Evolutionary conservation across 53 echinoderm and acorn worm species (phyloP).

Genomic region (Echinarachnius parma): DNA sequence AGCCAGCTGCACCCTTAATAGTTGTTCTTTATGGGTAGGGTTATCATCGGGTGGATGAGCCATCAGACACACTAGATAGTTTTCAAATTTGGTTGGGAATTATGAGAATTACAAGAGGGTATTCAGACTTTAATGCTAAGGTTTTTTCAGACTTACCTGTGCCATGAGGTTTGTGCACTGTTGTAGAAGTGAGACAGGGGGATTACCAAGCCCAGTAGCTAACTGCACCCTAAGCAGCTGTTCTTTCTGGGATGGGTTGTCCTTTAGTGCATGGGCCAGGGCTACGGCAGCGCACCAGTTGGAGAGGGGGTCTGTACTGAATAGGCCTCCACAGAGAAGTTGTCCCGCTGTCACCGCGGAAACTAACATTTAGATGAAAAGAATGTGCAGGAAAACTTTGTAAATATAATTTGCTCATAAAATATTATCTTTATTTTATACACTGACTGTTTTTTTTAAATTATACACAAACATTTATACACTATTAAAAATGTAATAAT

Average conservation of each 20-base stretch:
- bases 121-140: too few species aligned
- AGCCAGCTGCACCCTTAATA: too few species aligned
- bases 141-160: constrained; percentile 78
- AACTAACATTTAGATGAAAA: constrained; percentile 48
- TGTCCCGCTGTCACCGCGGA: constrained; percentile 93
- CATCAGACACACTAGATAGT: too few species aligned
- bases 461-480: too few species aligned
- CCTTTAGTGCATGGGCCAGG: constrained; percentile 94
- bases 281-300: constrained; percentile 98
- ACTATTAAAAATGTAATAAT: too few species aligned
- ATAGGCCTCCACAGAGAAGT: constrained; percentile 94
- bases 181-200: constrained; percentile 90
- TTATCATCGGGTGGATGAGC: too few species aligned
- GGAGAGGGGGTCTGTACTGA: constrained; percentile 89
- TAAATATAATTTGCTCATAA: too few species aligned
- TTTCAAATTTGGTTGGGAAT: too few species aligned
- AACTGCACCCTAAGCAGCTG: constrained; percentile 94
- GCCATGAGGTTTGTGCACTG: constrained; percentile 96
- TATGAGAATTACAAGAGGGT: too few species aligned
- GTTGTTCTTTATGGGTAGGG: too few species aligned
- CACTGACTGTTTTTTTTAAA: too few species aligned
- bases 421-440: too few species aligned
- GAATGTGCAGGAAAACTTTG: neutral
- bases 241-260: constrained; percentile 90
- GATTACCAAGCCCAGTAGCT: constrained; percentile 89